Evolutionary conservation across 2,113 vertebrate genomes (phyloP), one percentile per base, ranked within the genome.

Genomic region (Neotoma lepida): DNA sequence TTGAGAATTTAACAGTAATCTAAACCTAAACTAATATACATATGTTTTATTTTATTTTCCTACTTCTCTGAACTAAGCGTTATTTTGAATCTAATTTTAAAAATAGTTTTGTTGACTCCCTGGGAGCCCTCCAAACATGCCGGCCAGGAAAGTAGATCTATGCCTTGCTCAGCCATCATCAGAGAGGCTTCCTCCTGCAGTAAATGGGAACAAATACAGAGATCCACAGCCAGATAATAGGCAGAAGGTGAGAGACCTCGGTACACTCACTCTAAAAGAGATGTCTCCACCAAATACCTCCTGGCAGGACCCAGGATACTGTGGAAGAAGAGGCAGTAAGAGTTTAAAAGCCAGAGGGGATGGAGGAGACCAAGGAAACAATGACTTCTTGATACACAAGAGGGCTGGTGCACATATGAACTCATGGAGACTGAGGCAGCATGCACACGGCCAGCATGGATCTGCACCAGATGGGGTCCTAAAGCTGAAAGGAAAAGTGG

Each of bases 51-150:
- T 89, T 93, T 22, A 41, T 26, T 84, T 87, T 6, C 6, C 5
- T 39, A 28, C 8, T 89, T 93, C 8, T 12, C 8, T 35, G 22
- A 96, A 71, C 2, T 85, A 93, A 35, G 39, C 1, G 20, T 70
- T 1, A 64, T 56, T 71, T 80, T 81, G 44, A 92, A 64, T 86
- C 9, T 85, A 70, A 35, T 95, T 95, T 73, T 70, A 24, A 74
- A 77, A 89, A 81, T 70, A 64, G 4, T 51, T 35, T 92, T 88
- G 46, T 15, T 89, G 22, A 13, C 64, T n/a, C 64, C 63, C 35
- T 61, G 54, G 54, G 26, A 61, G 17, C 24, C 13, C 6, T 41
- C 80, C 2, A 41, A 14, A 26, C n/a, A 41, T 41, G 54, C n/a
- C 61, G n/a, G n/a, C 12, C 24, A 41, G 2, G 24, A 12, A 41